Conservation (phyloP, 2,113 vertebrate genomes). For the Rhynchomys soricoides region DNA sequence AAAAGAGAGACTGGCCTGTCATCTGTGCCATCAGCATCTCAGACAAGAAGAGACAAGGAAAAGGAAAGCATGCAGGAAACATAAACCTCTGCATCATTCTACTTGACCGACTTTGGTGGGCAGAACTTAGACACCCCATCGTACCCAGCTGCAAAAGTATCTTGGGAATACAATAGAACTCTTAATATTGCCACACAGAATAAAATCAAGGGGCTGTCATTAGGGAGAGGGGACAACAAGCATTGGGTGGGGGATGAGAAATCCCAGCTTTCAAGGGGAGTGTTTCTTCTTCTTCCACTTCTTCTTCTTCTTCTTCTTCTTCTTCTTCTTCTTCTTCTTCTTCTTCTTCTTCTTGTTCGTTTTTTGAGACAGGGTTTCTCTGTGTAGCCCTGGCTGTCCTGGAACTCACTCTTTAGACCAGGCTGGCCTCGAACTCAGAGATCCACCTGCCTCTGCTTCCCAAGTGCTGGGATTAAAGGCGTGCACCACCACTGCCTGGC, state of each 20-base stretch:
- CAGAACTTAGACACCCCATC: not conserved
- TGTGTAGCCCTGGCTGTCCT: no score
- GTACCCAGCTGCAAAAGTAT: not conserved
- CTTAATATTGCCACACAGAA: not conserved
- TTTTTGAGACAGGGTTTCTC: no score
- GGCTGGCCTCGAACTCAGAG: no score
- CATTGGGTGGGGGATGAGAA: not conserved
- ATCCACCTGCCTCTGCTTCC: no score
- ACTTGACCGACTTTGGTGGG: not conserved
- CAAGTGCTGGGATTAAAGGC: no score
- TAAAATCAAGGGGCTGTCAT: not conserved
- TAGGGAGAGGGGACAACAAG: not conserved
- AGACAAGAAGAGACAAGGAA: not conserved
- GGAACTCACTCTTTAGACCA: no score
- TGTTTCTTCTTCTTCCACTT: no score
- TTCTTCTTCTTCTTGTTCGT: no score
- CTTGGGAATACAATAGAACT: not conserved
- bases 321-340: no score
- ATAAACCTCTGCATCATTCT: not conserved
- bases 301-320: no score
- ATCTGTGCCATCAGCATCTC: not conserved
- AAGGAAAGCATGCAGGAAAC: not conserved
- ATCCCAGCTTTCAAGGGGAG: not conserved
- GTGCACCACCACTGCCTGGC: no score
- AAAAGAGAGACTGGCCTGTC: not conserved